phyloP scores from a whole-genome alignment of 2,888 invertebrate species.

The Mythimna pallens region DNA sequence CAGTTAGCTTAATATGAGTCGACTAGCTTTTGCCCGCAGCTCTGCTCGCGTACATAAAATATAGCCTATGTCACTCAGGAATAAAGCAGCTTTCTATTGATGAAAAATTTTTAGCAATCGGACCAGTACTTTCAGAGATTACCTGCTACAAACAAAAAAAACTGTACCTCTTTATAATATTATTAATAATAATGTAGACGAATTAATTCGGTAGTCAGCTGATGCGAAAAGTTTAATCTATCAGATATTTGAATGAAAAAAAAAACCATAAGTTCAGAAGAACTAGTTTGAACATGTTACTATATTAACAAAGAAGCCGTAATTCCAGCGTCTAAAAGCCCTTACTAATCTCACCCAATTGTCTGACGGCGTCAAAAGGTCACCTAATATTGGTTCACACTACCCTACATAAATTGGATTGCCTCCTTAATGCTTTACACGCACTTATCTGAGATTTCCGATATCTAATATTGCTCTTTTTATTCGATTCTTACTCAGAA shows the following conservation, averaged over 20 bases:
- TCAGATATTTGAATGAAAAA: background rate
- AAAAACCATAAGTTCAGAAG: background rate
- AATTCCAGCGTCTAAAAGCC: conserved; percentile 31
- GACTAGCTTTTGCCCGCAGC: too few relatives aligned
- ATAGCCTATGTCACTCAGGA: too few relatives aligned
- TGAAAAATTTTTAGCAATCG: too few relatives aligned
- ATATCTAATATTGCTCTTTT: conserved; percentile 64
- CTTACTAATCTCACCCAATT: conserved; percentile 46
- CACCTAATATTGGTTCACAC: conserved; percentile 66
- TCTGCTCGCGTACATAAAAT: too few relatives aligned
- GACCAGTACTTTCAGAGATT: too few relatives aligned
- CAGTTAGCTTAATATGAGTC: too few relatives aligned
- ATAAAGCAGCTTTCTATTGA: too few relatives aligned
- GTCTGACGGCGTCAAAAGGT: conserved; percentile 61
- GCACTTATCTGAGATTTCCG: conserved; percentile 65
- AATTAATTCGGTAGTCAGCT: too few relatives aligned
- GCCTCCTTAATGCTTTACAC: conserved; percentile 66
- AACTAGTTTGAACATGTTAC: background rate
- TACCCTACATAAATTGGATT: conserved; percentile 70
- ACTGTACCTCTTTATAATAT: too few relatives aligned
- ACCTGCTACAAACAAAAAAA: too few relatives aligned
- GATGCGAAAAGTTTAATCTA: background rate
- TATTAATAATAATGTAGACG: too few relatives aligned
- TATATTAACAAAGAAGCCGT: conserved; percentile 6
- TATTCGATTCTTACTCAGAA: conserved; percentile 51